Evolutionary conservation across 2,113 vertebrate genomes (phyloP).

Genomic region (Rhombomys opimus): DNA sequence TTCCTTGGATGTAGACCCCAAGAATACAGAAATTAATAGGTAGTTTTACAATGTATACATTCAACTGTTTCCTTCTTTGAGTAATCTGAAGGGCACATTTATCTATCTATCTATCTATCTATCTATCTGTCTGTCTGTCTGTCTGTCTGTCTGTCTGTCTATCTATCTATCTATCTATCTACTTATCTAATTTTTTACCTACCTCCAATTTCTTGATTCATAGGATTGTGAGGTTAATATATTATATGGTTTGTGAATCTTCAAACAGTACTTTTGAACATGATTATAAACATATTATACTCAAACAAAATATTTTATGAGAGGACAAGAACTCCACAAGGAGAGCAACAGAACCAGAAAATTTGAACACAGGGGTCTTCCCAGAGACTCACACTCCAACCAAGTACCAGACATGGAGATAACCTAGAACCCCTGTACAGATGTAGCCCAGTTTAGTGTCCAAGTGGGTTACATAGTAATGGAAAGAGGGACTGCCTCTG

Average conservation of each 20-base stretch:
- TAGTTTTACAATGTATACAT: background rate
- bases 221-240: background rate
- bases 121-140: background rate
- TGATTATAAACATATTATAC: background rate
- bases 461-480: no score
- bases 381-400: no score
- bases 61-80: background rate
- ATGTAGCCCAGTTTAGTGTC: no score
- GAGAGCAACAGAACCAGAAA: no score
- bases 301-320: background rate
- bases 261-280: background rate
- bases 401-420: no score
- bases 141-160: background rate
- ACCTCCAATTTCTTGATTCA: background rate
- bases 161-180: background rate
- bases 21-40: background rate
- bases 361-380: no score
- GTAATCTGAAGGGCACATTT: rapidly evolving
- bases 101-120: background rate
- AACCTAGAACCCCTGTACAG: no score
- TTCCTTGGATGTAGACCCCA: background rate
- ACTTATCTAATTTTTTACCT: background rate
- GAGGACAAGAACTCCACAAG: no score
- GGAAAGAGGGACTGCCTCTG: no score
- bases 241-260: background rate